Evolutionary conservation across 2,888 invertebrate species (phyloP).

Genomic region (Polydrusus cervinus): DNA sequence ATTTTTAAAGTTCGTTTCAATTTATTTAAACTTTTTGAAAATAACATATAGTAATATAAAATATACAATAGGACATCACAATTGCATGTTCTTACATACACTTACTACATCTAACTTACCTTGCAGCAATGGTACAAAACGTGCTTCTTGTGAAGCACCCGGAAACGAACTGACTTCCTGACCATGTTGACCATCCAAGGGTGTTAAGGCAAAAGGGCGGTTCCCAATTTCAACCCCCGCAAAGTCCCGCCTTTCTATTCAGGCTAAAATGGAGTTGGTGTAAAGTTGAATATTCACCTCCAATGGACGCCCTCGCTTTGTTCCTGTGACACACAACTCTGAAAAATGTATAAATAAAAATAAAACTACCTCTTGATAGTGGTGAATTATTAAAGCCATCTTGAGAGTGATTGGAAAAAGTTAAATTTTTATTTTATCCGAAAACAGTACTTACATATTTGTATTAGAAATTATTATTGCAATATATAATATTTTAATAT

Average conservation of each 20-base stretch:
- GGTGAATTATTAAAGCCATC: constrained; percentile 2
- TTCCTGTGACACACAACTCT: constrained; percentile 8
- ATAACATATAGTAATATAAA: too few relatives aligned
- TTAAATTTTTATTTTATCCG: neutral
- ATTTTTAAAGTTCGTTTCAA: too few relatives aligned
- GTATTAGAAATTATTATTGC: too few relatives aligned
- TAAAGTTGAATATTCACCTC: constrained; percentile 41
- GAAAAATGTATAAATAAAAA: constrained; percentile 36
- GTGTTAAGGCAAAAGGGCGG: constrained; percentile 38
- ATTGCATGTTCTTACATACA: neutral
- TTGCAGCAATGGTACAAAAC: neutral
- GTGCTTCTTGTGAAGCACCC: constrained; percentile 32
- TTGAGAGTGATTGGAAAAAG: neutral
- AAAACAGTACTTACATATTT: too few relatives aligned
- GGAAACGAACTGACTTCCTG: constrained; percentile 41
- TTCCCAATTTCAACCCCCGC: constrained; percentile 45
- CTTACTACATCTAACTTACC: constrained; percentile 33
- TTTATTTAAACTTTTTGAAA: too few relatives aligned
- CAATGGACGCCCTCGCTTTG: constrained; percentile 15
- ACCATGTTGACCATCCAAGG: constrained; percentile 46
- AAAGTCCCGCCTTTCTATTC: constrained; percentile 64
- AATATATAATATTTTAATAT: too few relatives aligned
- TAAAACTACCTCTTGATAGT: neutral
- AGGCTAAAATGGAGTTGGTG: constrained; percentile 64
- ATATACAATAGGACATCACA: neutral